Conservation (phyloP, 2,797 vertebrate species). For the Peromyscus melanophrys region DNA sequence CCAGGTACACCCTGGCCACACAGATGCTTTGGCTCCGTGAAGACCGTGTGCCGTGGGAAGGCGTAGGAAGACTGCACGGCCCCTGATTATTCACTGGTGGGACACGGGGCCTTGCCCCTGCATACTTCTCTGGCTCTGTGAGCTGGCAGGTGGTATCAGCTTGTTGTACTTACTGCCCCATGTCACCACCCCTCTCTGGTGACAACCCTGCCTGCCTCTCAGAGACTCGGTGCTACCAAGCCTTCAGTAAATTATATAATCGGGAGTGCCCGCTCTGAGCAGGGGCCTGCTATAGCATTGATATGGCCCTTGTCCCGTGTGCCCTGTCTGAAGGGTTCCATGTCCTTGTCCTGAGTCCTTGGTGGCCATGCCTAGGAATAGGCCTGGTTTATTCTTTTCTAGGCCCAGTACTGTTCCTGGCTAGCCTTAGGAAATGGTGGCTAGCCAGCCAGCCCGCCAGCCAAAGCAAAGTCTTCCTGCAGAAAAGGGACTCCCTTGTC, state of each 20-base stretch:
- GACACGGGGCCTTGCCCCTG: fast-evolving
- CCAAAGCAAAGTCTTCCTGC: neutral
- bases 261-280: neutral
- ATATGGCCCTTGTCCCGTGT: neutral
- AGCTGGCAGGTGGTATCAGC: neutral
- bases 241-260: neutral
- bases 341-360: neutral
- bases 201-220: neutral
- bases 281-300: fast-evolving
- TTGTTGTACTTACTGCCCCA: fast-evolving
- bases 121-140: neutral
- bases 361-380: neutral
- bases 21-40: neutral
- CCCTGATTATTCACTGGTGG: too few species aligned
- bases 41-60: neutral
- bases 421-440: neutral
- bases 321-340: neutral
- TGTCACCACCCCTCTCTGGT: neutral
- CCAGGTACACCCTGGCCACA: neutral
- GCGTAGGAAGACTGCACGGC: fast-evolving
- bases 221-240: neutral
- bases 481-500: neutral
- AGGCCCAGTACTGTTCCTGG: neutral
- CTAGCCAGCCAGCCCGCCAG: neutral
- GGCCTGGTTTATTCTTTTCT: neutral